phyloP scores from a whole-genome alignment of 2,888 invertebrate species.

The Campoplex capitator region DNA sequence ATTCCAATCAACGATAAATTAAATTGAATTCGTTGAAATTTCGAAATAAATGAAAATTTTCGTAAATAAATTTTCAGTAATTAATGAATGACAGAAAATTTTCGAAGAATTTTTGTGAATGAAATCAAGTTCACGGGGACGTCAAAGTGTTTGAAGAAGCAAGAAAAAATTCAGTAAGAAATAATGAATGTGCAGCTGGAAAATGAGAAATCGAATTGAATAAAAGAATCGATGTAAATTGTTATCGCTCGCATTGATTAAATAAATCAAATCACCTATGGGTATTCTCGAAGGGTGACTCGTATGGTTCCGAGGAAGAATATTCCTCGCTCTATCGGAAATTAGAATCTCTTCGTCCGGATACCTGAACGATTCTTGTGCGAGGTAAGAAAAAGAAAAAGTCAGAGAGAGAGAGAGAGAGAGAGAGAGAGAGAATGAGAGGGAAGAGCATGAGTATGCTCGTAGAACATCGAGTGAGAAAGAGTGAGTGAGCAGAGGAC shows the following conservation, averaged over 20 bases:
- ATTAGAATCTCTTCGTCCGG: slow-evolving; percentile 67
- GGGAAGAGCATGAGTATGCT: slow-evolving; percentile 26
- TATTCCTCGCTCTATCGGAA: slow-evolving; percentile 68
- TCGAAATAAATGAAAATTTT: too few relatives aligned
- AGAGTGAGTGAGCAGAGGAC: slow-evolving; percentile 32
- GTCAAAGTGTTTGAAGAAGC: background rate
- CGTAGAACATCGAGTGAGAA: slow-evolving; percentile 38
- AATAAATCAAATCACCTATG: slow-evolving; percentile 49
- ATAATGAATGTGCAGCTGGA: background rate
- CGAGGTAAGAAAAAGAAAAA: slow-evolving; percentile 29
- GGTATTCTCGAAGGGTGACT: slow-evolving; percentile 45
- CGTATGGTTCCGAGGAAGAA: slow-evolving; percentile 37
- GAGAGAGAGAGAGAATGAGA: slow-evolving; percentile 27
- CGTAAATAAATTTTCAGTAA: too few relatives aligned
- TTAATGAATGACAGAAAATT: background rate
- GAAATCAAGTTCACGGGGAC: background rate
- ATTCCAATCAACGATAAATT: too few relatives aligned
- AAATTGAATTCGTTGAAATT: too few relatives aligned
- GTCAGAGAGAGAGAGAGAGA: background rate
- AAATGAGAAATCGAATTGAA: slow-evolving; percentile 15
- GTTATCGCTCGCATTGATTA: slow-evolving; percentile 36
- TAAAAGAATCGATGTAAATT: slow-evolving; percentile 2
- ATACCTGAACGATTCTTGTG: slow-evolving; percentile 54
- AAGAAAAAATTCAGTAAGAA: background rate
- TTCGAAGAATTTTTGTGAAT: background rate